Evolutionary conservation across 2,888 invertebrate species (phyloP).

Genomic region (Amorpha juglandis): DNA sequence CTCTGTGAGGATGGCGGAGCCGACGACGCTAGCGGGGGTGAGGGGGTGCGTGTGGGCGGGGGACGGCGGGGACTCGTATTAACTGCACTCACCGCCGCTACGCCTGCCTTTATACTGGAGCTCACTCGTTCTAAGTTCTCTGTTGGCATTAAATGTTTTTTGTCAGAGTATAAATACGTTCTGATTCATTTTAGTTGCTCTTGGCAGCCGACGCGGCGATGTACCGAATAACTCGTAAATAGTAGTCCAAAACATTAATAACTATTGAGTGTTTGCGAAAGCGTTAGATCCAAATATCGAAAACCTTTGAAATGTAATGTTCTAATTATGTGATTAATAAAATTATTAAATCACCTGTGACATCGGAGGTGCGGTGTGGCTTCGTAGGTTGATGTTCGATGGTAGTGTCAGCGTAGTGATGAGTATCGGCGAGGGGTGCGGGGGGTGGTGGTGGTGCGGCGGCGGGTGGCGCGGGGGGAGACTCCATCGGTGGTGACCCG

Average conservation of each 20-base stretch:
- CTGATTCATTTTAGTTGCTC: too few relatives aligned
- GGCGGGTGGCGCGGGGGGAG: conserved; percentile 10
- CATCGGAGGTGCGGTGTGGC: neutral
- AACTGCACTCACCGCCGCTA: neutral
- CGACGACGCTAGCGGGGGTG: conserved; percentile 17
- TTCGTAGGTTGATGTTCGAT: neutral
- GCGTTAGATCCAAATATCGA: too few relatives aligned
- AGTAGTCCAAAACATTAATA: too few relatives aligned
- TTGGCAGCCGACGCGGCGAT: too few relatives aligned
- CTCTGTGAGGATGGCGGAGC: neutral
- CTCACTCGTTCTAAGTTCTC: neutral
- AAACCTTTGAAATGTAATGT: too few relatives aligned
- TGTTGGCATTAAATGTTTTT: neutral
- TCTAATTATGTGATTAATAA: neutral
- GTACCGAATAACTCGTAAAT: too few relatives aligned
- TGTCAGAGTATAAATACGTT: too few relatives aligned
- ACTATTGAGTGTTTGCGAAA: too few relatives aligned
- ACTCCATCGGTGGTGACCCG: conserved; percentile 12
- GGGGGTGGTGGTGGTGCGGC: conserved; percentile 13
- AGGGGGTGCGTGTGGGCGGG: conserved; percentile 23
- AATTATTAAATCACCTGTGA: neutral
- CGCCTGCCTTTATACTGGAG: neutral
- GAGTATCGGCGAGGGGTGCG: conserved; percentile 8
- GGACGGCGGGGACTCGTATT: conserved; percentile 19
- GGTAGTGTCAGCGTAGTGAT: conserved; percentile 5